Percentiles rank a stretch among this genome's conserved stretches.
phyloP scores from a whole-genome alignment of 2,797 vertebrate genomes.

The Mormyrus hasselquistii region DNA sequence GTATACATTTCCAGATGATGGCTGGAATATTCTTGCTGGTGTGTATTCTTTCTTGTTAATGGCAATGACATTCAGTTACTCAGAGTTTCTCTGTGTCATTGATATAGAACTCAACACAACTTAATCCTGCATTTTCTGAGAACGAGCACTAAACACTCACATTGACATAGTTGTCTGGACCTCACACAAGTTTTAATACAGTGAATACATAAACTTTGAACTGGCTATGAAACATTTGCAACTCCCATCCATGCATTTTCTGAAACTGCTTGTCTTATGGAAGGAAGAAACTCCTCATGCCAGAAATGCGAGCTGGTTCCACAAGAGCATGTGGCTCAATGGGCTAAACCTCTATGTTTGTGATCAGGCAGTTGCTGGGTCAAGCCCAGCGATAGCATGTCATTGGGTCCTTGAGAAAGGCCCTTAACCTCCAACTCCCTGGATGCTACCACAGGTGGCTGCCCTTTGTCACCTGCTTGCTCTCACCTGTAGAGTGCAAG shows the following conservation, averaged over 20 bases:
- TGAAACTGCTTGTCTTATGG: neutral
- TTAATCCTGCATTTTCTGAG: neutral
- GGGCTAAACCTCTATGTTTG: neutral
- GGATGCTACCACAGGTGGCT: neutral
- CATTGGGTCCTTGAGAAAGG: neutral
- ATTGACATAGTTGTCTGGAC: neutral
- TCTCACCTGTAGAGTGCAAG: neutral
- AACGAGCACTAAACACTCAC: neutral
- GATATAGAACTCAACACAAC: constrained; percentile 20
- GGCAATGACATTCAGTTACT: neutral
- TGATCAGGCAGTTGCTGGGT: neutral
- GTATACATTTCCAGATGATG: neutral
- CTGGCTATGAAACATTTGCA: neutral
- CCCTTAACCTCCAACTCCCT: neutral
- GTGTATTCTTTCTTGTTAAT: neutral
- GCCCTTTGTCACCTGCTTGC: neutral
- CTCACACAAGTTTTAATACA: neutral
- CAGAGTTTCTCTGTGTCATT: neutral
- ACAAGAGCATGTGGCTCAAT: neutral
- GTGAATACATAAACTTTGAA: neutral
- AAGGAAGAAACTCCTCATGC: neutral
- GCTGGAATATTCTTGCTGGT: neutral
- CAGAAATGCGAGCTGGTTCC: neutral
- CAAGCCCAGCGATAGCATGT: neutral
- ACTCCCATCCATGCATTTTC: neutral